A percentile compares a stretch with the other conserved stretches of the same genome.
phyloP scores from a whole-genome alignment of 2,113 vertebrate genomes.

The Xiphophorus hellerii region DNA sequence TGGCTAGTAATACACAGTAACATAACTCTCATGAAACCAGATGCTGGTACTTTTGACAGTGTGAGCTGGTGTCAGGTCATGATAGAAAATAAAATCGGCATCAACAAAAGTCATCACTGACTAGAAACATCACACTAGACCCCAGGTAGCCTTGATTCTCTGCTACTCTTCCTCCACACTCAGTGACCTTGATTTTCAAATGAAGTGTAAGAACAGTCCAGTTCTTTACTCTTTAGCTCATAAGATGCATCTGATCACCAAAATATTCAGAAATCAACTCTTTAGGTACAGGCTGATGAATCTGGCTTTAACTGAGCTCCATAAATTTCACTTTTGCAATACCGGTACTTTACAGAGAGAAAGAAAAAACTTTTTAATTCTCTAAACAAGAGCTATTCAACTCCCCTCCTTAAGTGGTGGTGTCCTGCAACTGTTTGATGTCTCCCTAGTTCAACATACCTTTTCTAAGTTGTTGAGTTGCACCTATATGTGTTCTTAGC shows the following conservation, averaged over 20 bases:
- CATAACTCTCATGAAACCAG: neutral
- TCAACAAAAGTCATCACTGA: too few relatives aligned
- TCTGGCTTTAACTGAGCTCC: neutral
- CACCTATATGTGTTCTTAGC: neutral
- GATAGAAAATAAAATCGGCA: too few relatives aligned
- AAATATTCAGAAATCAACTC: neutral
- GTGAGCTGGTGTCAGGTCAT: neutral
- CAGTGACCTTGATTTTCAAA: too few relatives aligned
- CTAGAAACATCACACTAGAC: too few relatives aligned
- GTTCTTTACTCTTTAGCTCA: too few relatives aligned
- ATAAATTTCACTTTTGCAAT: neutral
- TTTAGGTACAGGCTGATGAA: neutral
- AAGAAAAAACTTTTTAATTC: neutral
- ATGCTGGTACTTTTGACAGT: neutral
- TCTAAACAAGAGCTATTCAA: too few relatives aligned
- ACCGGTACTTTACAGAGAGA: neutral
- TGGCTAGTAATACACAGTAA: neutral
- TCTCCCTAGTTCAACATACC: too few relatives aligned
- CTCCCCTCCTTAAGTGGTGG: too few relatives aligned
- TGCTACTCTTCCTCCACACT: too few relatives aligned
- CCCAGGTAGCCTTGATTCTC: too few relatives aligned
- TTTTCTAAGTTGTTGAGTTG: neutral
- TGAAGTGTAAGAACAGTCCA: too few relatives aligned
- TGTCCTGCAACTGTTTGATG: too few relatives aligned
- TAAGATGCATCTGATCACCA: neutral